A percentile compares a stretch with the other conserved stretches of the same genome.
phyloP scores from a whole-genome alignment of 2,888 invertebrate genomes.

The Sympetrum striolatum region DNA sequence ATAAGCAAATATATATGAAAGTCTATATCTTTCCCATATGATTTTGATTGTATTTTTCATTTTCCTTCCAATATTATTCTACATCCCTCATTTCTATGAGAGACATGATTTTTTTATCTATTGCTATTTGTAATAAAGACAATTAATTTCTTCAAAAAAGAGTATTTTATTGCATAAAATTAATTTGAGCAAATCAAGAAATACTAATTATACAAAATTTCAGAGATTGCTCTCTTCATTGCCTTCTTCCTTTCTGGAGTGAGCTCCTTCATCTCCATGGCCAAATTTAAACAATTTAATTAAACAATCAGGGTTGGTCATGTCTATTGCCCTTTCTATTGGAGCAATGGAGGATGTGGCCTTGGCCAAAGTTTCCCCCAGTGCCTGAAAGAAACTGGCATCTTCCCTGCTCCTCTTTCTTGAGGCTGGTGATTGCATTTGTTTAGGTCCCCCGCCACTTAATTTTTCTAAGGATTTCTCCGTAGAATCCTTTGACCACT shows the following conservation, averaged over 20 bases:
- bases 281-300: not conserved
- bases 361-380: not conserved
- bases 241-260: not conserved
- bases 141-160: too few relatives aligned
- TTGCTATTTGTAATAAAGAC: too few relatives aligned
- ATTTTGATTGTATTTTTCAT: too few relatives aligned
- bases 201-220: too few relatives aligned
- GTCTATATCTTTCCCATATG: not conserved
- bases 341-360: not conserved
- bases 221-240: too few relatives aligned
- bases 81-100: too few relatives aligned
- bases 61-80: too few relatives aligned
- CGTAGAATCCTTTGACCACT: not conserved
- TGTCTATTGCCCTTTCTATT: not conserved
- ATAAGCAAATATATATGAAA: not conserved
- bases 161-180: too few relatives aligned
- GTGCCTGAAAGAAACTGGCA: not conserved
- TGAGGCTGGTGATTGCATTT: not conserved
- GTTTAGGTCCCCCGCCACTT: not conserved
- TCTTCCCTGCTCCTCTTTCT: not conserved
- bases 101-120: too few relatives aligned
- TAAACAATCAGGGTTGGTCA: not conserved
- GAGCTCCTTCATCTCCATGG: not conserved
- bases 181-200: too few relatives aligned
- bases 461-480: not conserved